Conservation (phyloP, 2,888 invertebrate species). For the Syrista parreyssii region DNA sequence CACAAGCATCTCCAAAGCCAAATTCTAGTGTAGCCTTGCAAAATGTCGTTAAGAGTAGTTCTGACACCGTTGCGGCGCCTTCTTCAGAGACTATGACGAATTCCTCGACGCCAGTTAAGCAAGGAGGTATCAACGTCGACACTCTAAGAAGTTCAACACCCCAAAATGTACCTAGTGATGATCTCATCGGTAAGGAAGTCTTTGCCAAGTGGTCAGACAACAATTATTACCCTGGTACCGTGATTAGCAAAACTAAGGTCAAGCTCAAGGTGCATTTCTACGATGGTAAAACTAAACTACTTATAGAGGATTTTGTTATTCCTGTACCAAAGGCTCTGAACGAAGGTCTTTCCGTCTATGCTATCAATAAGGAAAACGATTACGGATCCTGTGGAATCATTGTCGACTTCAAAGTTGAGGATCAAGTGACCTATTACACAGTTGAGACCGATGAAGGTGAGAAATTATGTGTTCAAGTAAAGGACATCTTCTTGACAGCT, state of each 20-base stretch:
- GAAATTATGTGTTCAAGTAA: constrained; percentile 45
- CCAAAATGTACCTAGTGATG: constrained; percentile 31
- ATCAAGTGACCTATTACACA: constrained; percentile 38
- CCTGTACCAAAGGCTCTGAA: constrained; percentile 44
- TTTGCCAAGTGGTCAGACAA: constrained; percentile 78
- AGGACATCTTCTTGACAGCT: constrained; percentile 50
- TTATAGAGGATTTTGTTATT: constrained; percentile 73
- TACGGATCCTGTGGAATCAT: constrained; percentile 55
- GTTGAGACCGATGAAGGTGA: constrained; percentile 52
- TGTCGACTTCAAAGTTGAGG: constrained; percentile 30
- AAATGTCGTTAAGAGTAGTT: neutral
- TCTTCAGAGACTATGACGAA: constrained; percentile 13
- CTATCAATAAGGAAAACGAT: constrained; percentile 42
- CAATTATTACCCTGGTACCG: constrained; percentile 75
- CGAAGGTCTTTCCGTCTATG: constrained; percentile 53
- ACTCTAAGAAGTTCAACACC: constrained; percentile 13
- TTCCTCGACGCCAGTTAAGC: neutral
- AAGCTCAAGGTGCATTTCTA: constrained; percentile 75
- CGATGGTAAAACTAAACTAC: constrained; percentile 72
- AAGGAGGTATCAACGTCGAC: neutral
- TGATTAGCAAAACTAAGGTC: constrained; percentile 70
- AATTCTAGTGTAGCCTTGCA: neutral
- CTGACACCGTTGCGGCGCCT: constrained; percentile 10
- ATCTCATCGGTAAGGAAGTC: constrained; percentile 63
- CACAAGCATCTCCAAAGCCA: constrained; percentile 24